These are phyloP conservation scores for Cassiopea andromeda DNA, from an alignment of 30 jellyfish, hydroid and myxozoan species.

Conservation along the genomic window DNA sequence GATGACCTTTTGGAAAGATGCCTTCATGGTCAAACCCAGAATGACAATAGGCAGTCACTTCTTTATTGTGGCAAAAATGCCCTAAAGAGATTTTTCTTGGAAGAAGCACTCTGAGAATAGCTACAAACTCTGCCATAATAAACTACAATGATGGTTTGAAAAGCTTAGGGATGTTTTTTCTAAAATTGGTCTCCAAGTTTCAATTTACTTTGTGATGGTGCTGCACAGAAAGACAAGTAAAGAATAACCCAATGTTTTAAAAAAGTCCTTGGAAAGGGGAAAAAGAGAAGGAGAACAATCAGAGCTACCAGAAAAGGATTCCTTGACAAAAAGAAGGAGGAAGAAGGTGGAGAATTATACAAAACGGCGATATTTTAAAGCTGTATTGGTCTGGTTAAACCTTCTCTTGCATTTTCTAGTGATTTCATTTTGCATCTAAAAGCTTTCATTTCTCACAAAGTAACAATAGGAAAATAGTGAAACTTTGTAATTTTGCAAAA, in stretches of 20 bases:
- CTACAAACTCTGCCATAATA: constrained; percentile 15
- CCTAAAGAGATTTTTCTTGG: constrained; percentile 50
- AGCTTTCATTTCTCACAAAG: neutral
- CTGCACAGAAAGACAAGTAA: constrained; percentile 19
- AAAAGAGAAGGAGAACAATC: neutral
- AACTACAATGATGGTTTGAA: constrained; percentile 47
- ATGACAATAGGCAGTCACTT: constrained; percentile 48
- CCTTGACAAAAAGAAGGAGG: neutral
- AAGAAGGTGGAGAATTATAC: constrained; percentile 23
- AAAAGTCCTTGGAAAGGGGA: constrained; percentile 21
- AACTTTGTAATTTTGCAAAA: neutral
- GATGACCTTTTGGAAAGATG: constrained; percentile 25
- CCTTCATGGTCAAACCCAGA: constrained; percentile 70
- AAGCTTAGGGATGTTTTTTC: constrained; percentile 24
- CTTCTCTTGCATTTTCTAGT: neutral
- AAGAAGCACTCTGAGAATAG: constrained; percentile 39
- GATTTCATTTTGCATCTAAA: neutral
- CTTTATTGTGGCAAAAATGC: constrained; percentile 22
- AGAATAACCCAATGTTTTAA: constrained; percentile 8
- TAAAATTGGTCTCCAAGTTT: constrained; percentile 12
- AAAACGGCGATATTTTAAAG: constrained; percentile 3
- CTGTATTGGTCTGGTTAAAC: neutral
- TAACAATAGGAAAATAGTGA: neutral
- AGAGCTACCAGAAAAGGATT: constrained; percentile 37
- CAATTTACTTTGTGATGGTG: constrained; percentile 14